These are phyloP conservation scores for Trichonephila inaurata DNA, from an alignment of 1,140 invertebrate species.

Conservation along the genomic window DNA sequence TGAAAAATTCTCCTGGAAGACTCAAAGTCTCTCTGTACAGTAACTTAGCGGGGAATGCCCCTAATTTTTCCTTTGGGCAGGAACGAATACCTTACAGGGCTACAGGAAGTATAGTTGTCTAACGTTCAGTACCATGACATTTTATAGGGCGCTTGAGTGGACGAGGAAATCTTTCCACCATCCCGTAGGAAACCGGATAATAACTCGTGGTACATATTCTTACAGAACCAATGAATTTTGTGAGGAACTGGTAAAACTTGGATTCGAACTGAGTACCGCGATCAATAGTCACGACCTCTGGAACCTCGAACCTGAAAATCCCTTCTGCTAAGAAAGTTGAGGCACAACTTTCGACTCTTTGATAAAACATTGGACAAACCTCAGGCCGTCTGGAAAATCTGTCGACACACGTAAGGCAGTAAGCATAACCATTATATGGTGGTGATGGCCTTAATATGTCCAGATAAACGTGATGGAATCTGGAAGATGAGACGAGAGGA, in stretches of 20 bases:
- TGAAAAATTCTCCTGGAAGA: background rate
- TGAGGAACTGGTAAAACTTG: constrained; percentile 77
- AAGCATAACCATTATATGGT: background rate
- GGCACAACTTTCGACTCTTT: constrained; percentile 79
- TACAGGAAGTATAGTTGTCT: background rate
- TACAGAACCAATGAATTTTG: constrained; percentile 28
- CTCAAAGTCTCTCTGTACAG: background rate
- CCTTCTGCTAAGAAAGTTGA: constrained; percentile 79
- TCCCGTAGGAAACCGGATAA: background rate
- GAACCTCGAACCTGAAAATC: constrained; percentile 79
- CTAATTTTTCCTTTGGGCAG: background rate
- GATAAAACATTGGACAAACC: constrained; percentile 79
- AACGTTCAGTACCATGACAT: background rate
- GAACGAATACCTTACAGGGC: background rate
- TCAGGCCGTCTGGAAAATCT: constrained; percentile 10
- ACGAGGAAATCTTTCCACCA: background rate
- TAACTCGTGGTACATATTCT: background rate
- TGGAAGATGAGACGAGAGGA: background rate
- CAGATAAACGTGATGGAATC: background rate
- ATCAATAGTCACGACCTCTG: constrained; percentile 79
- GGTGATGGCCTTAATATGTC: background rate
- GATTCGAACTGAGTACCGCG: constrained; percentile 81
- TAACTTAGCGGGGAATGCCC: background rate
- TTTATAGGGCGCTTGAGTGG: background rate
- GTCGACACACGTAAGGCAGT: background rate